phyloP scores from a whole-genome alignment of 2,113 vertebrate species.

The Ploceus nigricollis region DNA sequence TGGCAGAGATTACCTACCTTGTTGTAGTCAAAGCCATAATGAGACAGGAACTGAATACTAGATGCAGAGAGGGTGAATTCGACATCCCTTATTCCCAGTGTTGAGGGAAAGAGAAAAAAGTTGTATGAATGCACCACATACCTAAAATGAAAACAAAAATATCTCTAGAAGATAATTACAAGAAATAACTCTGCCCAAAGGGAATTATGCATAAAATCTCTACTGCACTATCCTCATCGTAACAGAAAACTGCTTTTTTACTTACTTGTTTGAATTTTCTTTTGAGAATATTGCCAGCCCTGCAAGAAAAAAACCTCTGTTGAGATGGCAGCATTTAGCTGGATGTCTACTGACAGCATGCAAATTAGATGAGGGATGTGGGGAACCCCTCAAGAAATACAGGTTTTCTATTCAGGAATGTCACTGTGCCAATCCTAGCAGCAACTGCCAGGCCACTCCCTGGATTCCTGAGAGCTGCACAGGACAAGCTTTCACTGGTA shows the following conservation, averaged over 20 bases:
- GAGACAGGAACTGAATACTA: slow-evolving; percentile 73
- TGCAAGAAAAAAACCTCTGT: neutral
- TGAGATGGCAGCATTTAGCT: neutral
- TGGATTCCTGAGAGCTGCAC: neutral
- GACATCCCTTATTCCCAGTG: slow-evolving; percentile 55
- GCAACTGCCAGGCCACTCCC: neutral
- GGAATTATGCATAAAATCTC: neutral
- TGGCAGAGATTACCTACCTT: slow-evolving; percentile 60
- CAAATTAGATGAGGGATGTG: neutral
- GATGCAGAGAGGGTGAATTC: slow-evolving; percentile 74
- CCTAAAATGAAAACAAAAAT: slow-evolving; percentile 32
- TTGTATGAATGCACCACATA: slow-evolving; percentile 74
- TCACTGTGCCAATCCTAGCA: neutral
- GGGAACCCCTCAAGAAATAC: neutral
- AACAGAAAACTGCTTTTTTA: neutral
- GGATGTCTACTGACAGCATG: neutral
- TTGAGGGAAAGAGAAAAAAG: slow-evolving; percentile 77
- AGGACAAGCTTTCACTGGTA: neutral
- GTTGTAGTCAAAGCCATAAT: slow-evolving; percentile 76
- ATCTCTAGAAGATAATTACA: neutral
- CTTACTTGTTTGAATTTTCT: slow-evolving; percentile 70
- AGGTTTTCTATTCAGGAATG: neutral
- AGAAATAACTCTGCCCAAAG: neutral
- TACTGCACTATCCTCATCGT: neutral
- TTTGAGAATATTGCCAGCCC: slow-evolving; percentile 73